Percentiles rank a stretch among this genome's conserved stretches.
Evolutionary conservation across 1,140 invertebrate genomes (phyloP).

Genomic region (Trichonephila clavipes): DNA sequence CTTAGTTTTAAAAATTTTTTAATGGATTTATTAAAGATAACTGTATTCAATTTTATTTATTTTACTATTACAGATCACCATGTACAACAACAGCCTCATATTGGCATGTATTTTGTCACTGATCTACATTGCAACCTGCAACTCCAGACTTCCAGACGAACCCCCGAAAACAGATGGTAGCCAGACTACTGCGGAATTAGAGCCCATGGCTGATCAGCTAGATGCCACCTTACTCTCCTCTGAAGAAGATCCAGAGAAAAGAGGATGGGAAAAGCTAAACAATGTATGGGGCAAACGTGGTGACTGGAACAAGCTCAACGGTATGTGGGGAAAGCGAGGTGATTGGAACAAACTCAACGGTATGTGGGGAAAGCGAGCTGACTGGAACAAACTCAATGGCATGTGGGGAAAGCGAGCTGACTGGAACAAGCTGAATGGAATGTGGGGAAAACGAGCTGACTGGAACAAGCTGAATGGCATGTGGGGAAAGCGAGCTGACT

Average conservation of each 20-base stretch:
- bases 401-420: conserved; percentile 77
- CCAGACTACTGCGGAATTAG: not conserved
- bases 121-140: conserved; percentile 56
- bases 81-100: conserved; percentile 11
- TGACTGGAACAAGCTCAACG: conserved; percentile 80
- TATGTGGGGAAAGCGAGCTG: conserved; percentile 73
- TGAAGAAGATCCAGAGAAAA: conserved; percentile 4
- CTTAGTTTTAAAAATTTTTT: not conserved
- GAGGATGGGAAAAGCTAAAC: conserved; percentile 78
- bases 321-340: conserved; percentile 59
- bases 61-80: conserved; percentile 23
- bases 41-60: not conserved
- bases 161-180: conserved; percentile 32
- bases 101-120: conserved; percentile 35
- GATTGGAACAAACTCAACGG: conserved; percentile 79
- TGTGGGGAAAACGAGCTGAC: conserved; percentile 80
- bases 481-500: conserved; percentile 85
- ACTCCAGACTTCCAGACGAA: conserved; percentile 43
- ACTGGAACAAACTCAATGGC: conserved; percentile 76
- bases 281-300: conserved; percentile 74
- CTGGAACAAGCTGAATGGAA: conserved; percentile 77
- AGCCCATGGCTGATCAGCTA: conserved; percentile 35
- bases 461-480: conserved; percentile 81
- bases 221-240: not conserved
- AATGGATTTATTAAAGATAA: not conserved